A percentile compares a stretch with the other conserved stretches of the same genome.
These are phyloP conservation scores for Artemia sp. DNA, from an alignment of 2,888 invertebrate genomes.

Conservation along the genomic window DNA sequence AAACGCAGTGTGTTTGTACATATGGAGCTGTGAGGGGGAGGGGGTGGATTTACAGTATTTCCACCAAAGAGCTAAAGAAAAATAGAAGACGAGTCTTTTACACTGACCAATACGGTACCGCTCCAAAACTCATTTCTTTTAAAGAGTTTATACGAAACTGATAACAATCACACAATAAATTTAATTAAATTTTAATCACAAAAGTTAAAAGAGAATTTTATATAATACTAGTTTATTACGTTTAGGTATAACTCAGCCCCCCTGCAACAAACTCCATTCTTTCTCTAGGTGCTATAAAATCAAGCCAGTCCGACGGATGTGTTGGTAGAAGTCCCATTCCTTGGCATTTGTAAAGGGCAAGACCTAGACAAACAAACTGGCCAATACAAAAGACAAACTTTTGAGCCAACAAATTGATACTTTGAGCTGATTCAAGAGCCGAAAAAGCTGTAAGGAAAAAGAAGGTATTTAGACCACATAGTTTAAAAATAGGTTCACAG, in stretches of 20 bases:
- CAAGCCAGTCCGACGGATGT: conserved; percentile 94
- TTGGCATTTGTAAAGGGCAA: conserved; percentile 92
- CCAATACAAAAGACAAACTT: conserved; percentile 85
- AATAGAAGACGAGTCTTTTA: too few species aligned
- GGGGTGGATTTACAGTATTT: too few species aligned
- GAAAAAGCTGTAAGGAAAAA: conserved; percentile 50
- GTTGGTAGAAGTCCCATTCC: conserved; percentile 93
- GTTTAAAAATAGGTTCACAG: conserved; percentile 11
- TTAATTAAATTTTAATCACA: too few species aligned
- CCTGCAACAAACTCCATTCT: conserved; percentile 71
- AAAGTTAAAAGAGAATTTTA: too few species aligned
- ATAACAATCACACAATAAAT: too few species aligned
- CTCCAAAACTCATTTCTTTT: too few species aligned
- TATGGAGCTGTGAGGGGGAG: too few species aligned
- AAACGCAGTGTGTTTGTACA: too few species aligned
- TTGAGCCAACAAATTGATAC: conserved; percentile 47
- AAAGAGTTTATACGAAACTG: too few species aligned
- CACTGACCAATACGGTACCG: too few species aligned
- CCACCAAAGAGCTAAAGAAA: too few species aligned
- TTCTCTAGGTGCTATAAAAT: conserved; percentile 80
- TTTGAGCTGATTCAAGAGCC: conserved; percentile 81
- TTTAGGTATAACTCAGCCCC: conserved; percentile 48
- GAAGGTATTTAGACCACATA: not conserved
- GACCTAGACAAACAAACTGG: conserved; percentile 70
- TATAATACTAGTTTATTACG: too few species aligned